Evolutionary conservation across 2,797 vertebrate genomes (phyloP).

Genomic region (Scomberomorus guttatus): DNA sequence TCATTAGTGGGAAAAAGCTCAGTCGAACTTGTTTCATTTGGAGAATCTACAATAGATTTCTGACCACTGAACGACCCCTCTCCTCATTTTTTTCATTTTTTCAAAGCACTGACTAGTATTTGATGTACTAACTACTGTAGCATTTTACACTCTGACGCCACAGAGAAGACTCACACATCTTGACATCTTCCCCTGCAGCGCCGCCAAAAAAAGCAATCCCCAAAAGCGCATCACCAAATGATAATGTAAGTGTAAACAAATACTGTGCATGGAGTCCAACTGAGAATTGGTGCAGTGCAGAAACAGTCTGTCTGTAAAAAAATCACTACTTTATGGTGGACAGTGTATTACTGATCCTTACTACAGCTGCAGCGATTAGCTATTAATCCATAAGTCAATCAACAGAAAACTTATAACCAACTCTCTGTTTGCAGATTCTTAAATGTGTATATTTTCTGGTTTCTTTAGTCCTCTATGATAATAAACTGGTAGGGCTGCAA

Average conservation of each 20-base stretch:
- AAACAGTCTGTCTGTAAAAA: background rate
- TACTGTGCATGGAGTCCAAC: too few species aligned
- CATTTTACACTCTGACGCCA: background rate
- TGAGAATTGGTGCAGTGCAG: conserved; percentile 33
- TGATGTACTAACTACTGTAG: conserved; percentile 10
- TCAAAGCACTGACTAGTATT: background rate
- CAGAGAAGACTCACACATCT: conserved; percentile 3
- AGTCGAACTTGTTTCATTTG: background rate
- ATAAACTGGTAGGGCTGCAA: too few species aligned
- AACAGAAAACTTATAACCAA: too few species aligned
- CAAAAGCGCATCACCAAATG: conserved; percentile 21
- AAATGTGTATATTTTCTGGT: too few species aligned
- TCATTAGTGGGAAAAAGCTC: conserved; percentile 40
- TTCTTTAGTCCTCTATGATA: too few species aligned
- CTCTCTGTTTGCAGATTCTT: too few species aligned
- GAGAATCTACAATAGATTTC: conserved; percentile 19
- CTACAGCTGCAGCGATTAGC: too few species aligned
- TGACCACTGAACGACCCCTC: conserved; percentile 12
- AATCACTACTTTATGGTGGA: background rate
- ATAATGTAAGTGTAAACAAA: conserved; percentile 25
- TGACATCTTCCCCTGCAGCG: conserved; percentile 19
- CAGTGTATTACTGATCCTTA: conserved; percentile 1
- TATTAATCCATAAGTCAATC: too few species aligned
- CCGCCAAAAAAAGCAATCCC: conserved; percentile 15
- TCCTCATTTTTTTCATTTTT: background rate